Conservation (phyloP, 2,888 invertebrate species). For the Deilephila elpenor region DNA sequence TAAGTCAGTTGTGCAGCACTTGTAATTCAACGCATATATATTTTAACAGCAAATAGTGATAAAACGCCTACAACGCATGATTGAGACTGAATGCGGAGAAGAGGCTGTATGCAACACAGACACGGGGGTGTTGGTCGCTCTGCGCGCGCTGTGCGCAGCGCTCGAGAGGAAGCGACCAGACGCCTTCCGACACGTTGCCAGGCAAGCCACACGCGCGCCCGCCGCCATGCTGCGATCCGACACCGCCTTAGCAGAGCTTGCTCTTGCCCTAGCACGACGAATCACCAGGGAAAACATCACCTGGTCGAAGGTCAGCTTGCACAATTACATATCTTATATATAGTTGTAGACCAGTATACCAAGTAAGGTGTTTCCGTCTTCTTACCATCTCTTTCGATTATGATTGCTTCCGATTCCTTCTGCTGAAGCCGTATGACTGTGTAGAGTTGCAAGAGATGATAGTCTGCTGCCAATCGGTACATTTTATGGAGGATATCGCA, state of each 20-base stretch:
- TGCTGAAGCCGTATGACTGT: no score
- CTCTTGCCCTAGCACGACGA: slow-evolving; percentile 89
- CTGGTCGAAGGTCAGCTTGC: slow-evolving; percentile 89
- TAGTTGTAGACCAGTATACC: no score
- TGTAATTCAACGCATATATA: not conserved
- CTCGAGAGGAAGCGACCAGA: slow-evolving; percentile 92
- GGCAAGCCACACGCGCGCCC: slow-evolving; percentile 88
- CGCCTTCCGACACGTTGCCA: slow-evolving; percentile 88
- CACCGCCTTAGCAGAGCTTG: slow-evolving; percentile 85
- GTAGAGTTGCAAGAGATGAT: no score
- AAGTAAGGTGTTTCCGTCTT: no score
- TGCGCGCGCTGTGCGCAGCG: slow-evolving; percentile 86
- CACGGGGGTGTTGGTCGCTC: slow-evolving; percentile 73
- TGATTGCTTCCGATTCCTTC: no score
- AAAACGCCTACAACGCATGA: slow-evolving; percentile 76
- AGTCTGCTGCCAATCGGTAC: no score
- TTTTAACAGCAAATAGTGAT: slow-evolving; percentile 70
- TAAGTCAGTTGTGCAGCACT: not conserved
- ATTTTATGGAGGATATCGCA: no score
- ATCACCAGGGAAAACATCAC: slow-evolving; percentile 89
- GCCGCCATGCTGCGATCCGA: slow-evolving; percentile 85
- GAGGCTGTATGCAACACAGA: slow-evolving; percentile 79
- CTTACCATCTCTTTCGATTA: no score
- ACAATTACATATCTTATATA: no score
- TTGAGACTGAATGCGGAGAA: slow-evolving; percentile 83